Percentiles rank a stretch among this genome's conserved stretches.
phyloP scores from a whole-genome alignment of 2,797 vertebrate genomes.

The Tokudaia tokunoshimensis region DNA sequence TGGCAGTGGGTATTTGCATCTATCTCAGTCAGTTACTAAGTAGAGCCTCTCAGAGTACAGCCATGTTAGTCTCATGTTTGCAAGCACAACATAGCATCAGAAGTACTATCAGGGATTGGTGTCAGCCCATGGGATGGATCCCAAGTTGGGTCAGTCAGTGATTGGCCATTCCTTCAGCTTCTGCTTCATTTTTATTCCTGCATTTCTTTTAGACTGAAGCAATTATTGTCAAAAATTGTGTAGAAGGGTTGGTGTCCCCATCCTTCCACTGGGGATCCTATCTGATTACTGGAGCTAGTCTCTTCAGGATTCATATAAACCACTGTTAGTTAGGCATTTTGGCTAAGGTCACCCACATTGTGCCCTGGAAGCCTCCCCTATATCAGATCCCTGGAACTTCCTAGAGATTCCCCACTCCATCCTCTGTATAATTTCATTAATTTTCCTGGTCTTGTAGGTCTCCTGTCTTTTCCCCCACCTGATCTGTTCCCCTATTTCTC shows the following conservation, averaged over 20 bases:
- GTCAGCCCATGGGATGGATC: neutral
- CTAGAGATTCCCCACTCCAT: neutral
- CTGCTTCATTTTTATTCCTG: neutral
- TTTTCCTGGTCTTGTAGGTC: neutral
- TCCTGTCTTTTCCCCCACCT: too few relatives aligned
- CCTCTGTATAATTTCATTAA: neutral
- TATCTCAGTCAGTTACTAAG: neutral
- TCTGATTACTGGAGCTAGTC: neutral
- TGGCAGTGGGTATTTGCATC: neutral
- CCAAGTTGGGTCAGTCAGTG: neutral
- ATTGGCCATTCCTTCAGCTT: neutral
- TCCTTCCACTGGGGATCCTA: neutral
- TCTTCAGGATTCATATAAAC: neutral
- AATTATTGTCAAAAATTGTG: neutral
- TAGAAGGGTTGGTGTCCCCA: neutral
- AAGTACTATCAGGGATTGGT: neutral
- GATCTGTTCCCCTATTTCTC: neutral
- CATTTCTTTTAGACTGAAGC: neutral
- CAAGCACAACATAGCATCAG: neutral
- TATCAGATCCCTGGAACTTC: neutral
- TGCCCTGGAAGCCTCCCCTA: neutral
- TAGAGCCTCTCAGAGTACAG: neutral
- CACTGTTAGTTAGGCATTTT: neutral
- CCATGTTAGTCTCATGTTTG: neutral
- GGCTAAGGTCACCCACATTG: neutral